A percentile compares a stretch with the other conserved stretches of the same genome.
Conservation (phyloP, 2,888 invertebrate genomes). For the Azorinus chamasolen region DNA sequence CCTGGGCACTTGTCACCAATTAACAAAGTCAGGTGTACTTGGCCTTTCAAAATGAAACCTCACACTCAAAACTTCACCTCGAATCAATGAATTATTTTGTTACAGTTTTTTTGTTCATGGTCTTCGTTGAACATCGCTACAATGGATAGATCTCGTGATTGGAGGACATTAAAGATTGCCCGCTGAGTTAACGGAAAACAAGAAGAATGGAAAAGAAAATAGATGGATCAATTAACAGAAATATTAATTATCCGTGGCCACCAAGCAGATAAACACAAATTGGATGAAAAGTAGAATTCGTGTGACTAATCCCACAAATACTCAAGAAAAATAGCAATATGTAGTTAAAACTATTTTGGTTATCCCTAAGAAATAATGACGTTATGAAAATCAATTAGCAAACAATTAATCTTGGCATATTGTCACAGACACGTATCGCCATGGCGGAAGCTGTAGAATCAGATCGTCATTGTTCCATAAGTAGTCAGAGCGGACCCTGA, state of each 20-base stretch:
- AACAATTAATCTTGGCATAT: no score
- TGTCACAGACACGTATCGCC: no score
- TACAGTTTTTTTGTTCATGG: constrained; percentile 32
- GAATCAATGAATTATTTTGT: constrained; percentile 21
- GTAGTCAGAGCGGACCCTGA: no score
- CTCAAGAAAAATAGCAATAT: no score
- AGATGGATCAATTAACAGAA: constrained; percentile 30
- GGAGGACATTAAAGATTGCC: not conserved
- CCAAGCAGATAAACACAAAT: constrained; percentile 30
- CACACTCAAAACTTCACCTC: constrained; percentile 33
- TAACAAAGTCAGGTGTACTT: constrained; percentile 1
- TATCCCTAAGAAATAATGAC: no score
- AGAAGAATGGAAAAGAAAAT: no score
- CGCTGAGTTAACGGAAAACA: no score
- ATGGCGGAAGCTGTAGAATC: no score
- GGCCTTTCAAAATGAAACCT: constrained; percentile 12
- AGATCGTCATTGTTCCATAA: no score
- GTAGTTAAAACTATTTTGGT: no score
- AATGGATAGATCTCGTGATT: constrained; percentile 43
- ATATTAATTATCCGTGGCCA: constrained; percentile 26
- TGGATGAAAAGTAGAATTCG: constrained; percentile 2
- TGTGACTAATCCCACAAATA: constrained; percentile 21
- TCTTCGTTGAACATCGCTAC: constrained; percentile 1
- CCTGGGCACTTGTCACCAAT: constrained; percentile 29
- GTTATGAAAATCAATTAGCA: no score